Conservation (phyloP, 2,888 invertebrate species). For the Philhelius pedissequus region DNA sequence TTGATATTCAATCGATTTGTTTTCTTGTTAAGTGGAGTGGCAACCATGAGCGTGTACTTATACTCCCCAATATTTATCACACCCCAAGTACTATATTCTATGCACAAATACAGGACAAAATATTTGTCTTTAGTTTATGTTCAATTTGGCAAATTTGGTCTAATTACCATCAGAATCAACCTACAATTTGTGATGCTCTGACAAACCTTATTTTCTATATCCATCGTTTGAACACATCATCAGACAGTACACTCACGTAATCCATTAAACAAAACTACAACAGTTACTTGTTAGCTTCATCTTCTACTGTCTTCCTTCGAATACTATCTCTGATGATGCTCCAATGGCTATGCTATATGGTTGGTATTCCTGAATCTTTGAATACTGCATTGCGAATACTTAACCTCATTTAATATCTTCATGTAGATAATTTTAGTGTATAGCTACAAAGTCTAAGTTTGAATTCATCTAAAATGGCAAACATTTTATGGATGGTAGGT, state of each 20-base stretch:
- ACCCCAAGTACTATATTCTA: not conserved
- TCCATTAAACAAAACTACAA: slow-evolving; percentile 64
- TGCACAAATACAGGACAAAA: slow-evolving; percentile 17
- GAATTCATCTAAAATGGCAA: slow-evolving; percentile 40
- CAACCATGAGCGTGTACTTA: not conserved
- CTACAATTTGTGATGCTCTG: slow-evolving; percentile 30
- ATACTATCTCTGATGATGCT: not conserved
- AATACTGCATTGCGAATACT: slow-evolving; percentile 14
- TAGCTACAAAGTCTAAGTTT: not conserved
- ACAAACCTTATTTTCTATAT: slow-evolving; percentile 1
- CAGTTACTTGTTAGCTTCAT: slow-evolving; percentile 44
- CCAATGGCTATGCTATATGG: not conserved
- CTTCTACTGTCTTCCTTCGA: not conserved
- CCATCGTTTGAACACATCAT: slow-evolving; percentile 29
- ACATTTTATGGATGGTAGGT: slow-evolving; percentile 48
- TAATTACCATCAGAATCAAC: slow-evolving; percentile 64
- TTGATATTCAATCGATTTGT: not conserved
- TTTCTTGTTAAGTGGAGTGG: not conserved
- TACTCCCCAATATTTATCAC: not conserved
- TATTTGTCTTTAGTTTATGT: slow-evolving; percentile 51
- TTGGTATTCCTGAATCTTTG: not conserved
- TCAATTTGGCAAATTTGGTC: slow-evolving; percentile 58
- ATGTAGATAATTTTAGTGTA: not conserved
- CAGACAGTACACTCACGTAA: slow-evolving; percentile 64
- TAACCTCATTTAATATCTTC: slow-evolving; percentile 16